A percentile compares a stretch with the other conserved stretches of the same genome.
phyloP scores from a whole-genome alignment of 2,888 invertebrate genomes.

The Cordilura impudica region DNA sequence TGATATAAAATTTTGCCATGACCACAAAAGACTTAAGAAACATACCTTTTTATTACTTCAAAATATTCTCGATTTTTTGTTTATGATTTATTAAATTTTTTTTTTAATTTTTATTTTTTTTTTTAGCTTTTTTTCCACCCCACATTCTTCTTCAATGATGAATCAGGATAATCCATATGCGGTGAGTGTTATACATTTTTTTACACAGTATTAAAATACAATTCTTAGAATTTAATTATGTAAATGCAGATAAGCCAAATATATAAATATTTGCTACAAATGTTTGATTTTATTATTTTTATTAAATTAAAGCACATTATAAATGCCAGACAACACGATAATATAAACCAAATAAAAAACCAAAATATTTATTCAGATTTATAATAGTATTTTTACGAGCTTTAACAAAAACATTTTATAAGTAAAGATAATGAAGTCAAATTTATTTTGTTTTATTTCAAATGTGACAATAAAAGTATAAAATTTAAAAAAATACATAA shows the following conservation, averaged over 20 bases:
- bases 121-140: constrained; percentile 58
- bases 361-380: background rate
- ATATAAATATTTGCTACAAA: too few species aligned
- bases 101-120: background rate
- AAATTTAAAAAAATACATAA: too few species aligned
- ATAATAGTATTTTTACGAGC: background rate
- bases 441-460: too few species aligned
- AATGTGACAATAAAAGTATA: too few species aligned
- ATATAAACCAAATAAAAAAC: background rate
- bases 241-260: background rate
- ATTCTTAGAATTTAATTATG: background rate
- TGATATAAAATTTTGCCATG: too few species aligned
- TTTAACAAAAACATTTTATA: background rate
- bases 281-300: too few species aligned
- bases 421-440: too few species aligned
- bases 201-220: background rate
- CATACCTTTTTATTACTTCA: too few species aligned
- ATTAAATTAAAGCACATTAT: background rate
- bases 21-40: too few species aligned
- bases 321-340: background rate
- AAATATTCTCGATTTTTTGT: background rate
- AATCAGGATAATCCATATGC: constrained; percentile 76
- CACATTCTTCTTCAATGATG: constrained; percentile 69
- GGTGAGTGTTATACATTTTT: constrained; percentile 68
- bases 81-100: background rate